Evolutionary conservation across 2,888 invertebrate genomes (phyloP).

Genomic region (Watsonalla binaria): DNA sequence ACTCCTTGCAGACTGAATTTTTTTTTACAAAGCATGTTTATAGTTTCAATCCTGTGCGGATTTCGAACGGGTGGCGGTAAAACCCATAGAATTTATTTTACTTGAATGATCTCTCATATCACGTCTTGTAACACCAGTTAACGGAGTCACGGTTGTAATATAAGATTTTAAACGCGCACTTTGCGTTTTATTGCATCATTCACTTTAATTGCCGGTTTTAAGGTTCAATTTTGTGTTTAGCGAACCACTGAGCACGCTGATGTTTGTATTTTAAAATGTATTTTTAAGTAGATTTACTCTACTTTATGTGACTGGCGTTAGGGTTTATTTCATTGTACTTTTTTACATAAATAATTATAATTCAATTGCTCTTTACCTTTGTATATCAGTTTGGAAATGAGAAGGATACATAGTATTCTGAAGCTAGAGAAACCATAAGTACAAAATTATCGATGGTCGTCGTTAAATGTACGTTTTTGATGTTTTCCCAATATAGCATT

Average conservation of each 20-base stretch:
- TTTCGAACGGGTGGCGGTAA: neutral
- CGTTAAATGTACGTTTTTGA: neutral
- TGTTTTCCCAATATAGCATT: neutral
- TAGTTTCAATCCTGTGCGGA: neutral
- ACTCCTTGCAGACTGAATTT: conserved; percentile 19
- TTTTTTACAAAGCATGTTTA: neutral
- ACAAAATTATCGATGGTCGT: neutral
- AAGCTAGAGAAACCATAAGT: neutral
- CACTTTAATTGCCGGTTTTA: conserved; percentile 11
- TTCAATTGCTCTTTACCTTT: too few relatives aligned
- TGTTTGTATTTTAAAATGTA: neutral
- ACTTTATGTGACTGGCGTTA: neutral
- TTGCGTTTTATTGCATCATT: conserved; percentile 22
- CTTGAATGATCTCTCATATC: conserved; percentile 4
- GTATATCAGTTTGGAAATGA: too few relatives aligned
- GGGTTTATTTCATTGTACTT: neutral
- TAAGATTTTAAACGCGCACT: conserved; percentile 32
- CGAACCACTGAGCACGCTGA: neutral
- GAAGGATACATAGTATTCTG: neutral
- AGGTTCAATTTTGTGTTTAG: neutral
- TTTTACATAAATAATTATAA: too few relatives aligned
- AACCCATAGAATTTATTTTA: neutral
- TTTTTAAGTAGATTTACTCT: neutral
- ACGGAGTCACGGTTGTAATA: conserved; percentile 29
- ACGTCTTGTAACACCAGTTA: conserved; percentile 8